These are phyloP conservation scores for Stratiolaelaps scimitus DNA, from an alignment of 1,140 invertebrate species.

Conservation along the genomic window DNA sequence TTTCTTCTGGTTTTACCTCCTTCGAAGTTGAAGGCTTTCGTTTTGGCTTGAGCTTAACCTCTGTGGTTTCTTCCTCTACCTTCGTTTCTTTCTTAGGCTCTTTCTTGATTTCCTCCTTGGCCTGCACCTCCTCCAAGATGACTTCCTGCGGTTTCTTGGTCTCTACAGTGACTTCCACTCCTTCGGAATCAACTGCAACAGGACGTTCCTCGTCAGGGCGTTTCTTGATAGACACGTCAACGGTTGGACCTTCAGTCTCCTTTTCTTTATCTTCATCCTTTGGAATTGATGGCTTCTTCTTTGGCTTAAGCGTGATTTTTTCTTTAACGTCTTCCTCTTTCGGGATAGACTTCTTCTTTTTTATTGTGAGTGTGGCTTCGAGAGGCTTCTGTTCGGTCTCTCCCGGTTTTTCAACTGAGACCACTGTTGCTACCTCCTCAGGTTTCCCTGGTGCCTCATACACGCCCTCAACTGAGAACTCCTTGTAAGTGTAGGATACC, in stretches of 20 bases:
- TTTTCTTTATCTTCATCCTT: neutral
- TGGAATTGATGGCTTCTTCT: neutral
- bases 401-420: constrained; percentile 32
- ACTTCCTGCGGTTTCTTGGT: neutral
- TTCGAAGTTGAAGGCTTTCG: constrained; percentile 6
- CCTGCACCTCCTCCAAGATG: constrained; percentile 4
- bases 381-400: neutral
- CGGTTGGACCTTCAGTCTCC: constrained; percentile 28
- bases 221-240: constrained; percentile 30
- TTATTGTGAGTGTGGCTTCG: constrained; percentile 28
- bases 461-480: neutral
- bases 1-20: constrained; percentile 31
- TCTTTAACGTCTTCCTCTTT: constrained; percentile 28
- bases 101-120: constrained; percentile 31
- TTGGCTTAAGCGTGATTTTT: constrained; percentile 30
- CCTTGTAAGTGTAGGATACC: neutral
- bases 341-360: constrained; percentile 11
- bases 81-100: neutral
- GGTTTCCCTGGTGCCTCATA: constrained; percentile 31
- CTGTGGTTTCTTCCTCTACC: neutral
- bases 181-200: neutral
- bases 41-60: constrained; percentile 25
- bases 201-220: constrained; percentile 29
- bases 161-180: neutral
- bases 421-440: constrained; percentile 31